Evolutionary conservation across 1,140 invertebrate species (phyloP), one percentile per base, ranked within the genome.

Genomic region (Lerema accius): DNA sequence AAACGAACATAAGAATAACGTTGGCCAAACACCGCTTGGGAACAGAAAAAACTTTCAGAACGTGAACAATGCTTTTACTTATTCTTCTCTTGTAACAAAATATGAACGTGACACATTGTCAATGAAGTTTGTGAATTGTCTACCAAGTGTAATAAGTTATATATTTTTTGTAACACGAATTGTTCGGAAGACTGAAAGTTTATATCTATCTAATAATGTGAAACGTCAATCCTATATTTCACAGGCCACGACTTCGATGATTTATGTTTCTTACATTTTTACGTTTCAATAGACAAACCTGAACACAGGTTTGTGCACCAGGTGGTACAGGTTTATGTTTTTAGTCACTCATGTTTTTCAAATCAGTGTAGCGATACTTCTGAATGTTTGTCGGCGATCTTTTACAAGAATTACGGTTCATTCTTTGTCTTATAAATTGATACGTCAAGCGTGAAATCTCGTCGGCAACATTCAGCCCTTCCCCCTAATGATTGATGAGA

Each of bases 401-500:
- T 63, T 55, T 61, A 43, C 14, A 45, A 53, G 78, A 77, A 70
- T 77, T 83, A 81, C 85, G 83, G 82, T 82, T 79, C 80, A 85
- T 85, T 85, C 83, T 84, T 84, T 78, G 78, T 82, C 84, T 86
- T 86, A 88, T 88, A 88, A 86, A 88, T 88, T 88, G 85, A 86
- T 88, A 82, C 79, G 85, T 86, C 84, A 71, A 73, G 71, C 55
- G 69, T 69, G 78, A 74, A 86, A 88, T 86, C 84, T 84, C 78
- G 71, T 58, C 67, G 63, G 72, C 63, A 68, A 77, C 80, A 83
- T 84, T 78, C 71, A 84, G 86, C 85, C 51, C 51, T 55, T 42
- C 51, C 65, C 65, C 51, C 76, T 82, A 80, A 85, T 87, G 84
- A 87, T 87, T 87, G 84, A 87, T 87, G 84, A 76, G 73, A 71